Conservation (phyloP, 2,113 vertebrate species). For the Peromyscus polionotus region DNA sequence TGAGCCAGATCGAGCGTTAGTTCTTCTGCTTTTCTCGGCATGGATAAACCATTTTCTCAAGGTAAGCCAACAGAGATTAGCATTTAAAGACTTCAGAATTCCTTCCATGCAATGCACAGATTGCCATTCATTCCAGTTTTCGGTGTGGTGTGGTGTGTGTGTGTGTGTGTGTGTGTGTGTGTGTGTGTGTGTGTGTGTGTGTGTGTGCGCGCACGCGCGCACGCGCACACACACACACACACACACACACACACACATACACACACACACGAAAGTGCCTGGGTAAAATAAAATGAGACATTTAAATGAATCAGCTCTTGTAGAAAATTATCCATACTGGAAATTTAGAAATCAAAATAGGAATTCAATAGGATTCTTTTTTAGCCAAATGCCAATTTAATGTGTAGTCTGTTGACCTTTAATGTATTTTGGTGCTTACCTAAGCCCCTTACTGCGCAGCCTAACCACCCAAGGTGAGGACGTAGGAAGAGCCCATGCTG, state of each 20-base stretch:
- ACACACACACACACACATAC: neutral
- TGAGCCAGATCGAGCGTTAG: constrained; percentile 73
- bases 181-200: neutral
- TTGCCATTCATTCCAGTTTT: constrained; percentile 76
- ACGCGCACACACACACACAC: neutral
- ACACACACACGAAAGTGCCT: constrained; percentile 28
- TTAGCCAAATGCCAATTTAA: constrained; percentile 50
- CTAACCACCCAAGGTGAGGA: constrained; percentile 70
- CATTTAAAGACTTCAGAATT: constrained; percentile 67
- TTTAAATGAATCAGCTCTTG: constrained; percentile 71
- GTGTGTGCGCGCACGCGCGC: neutral
- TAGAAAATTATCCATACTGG: constrained; percentile 39
- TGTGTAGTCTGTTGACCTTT: constrained; percentile 74
- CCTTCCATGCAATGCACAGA: constrained; percentile 70
- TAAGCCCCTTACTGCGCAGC: constrained; percentile 60
- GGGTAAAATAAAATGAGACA: constrained; percentile 76
- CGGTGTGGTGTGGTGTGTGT: neutral
- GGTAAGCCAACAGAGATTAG: constrained; percentile 78
- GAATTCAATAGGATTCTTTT: constrained; percentile 52
- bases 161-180: neutral
- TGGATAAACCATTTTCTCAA: constrained; percentile 81
- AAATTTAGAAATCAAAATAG: constrained; percentile 60
- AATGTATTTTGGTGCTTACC: constrained; percentile 66
- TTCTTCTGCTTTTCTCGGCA: constrained; percentile 74
- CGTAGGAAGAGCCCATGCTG: constrained; percentile 67